Base-by-base conservation (phyloP, 37 sponge, comb jelly and placozoan species). In the Tethya wilhelma region DNA sequence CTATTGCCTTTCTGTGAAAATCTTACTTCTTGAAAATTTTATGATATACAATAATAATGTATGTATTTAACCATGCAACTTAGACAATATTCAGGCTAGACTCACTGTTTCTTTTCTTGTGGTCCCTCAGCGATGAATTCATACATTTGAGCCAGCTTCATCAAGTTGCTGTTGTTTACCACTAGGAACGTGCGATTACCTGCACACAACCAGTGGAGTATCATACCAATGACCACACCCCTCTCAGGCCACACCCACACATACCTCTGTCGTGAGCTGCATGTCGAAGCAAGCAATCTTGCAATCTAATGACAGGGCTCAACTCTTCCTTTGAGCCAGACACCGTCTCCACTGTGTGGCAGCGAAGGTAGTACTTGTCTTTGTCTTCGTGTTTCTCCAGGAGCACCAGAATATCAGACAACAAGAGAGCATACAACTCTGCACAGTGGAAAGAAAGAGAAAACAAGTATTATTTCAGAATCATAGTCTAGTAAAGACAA, bases 61-160 rank as follows among this genome's bases (percentile, higher is more conserved):
- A n/a, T n/a, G n/a, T n/a, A n/a, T n/a, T n/a, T n/a, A n/a, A n/a
- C n/a, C n/a, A n/a, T n/a, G n/a, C n/a, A n/a, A n/a, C n/a, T n/a
- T n/a, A n/a, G n/a, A n/a, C n/a, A n/a, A n/a, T n/a, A n/a, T n/a
- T n/a, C n/a, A n/a, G n/a, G n/a, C n/a, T n/a, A n/a, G n/a, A 81
- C 79, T 90, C 37, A 90, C 81, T 64, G 69, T 55, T 79, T 81
- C 86, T 88, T 93, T 55, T 85, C 86, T 41, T n/a, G 60, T 22
- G 82, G 63, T 1, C 63, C 71, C 64, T 88, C 93, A 33, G 87
- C 87, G 1, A 56, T 73, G 66, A 86, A 78, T 77, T 93, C 90
- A 38, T 93, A 88, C 93, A 89, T 83, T 41, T 84, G 83, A 33
- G 94, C 90, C 70, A 71, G 31, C 71, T 83, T 82, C 79, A 89